Conservation (phyloP, 2,797 vertebrate species). For the Betta splendens region DNA sequence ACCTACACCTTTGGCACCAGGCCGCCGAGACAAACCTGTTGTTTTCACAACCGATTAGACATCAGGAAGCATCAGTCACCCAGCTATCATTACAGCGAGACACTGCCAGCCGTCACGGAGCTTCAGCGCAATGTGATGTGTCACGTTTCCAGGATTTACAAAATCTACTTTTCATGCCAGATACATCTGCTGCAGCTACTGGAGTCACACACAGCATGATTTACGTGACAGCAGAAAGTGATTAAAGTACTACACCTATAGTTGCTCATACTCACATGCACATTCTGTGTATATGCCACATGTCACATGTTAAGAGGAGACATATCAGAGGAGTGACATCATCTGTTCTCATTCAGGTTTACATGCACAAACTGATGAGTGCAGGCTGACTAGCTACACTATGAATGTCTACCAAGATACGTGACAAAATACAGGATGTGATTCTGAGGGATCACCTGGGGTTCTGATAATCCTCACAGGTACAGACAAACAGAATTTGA, state of each 20-base stretch:
- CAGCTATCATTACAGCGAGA: slow-evolving; percentile 39
- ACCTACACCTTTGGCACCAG: slow-evolving; percentile 38
- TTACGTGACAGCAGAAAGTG: neutral
- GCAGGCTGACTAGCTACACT: slow-evolving; percentile 1
- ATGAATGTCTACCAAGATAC: neutral
- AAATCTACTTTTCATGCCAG: neutral
- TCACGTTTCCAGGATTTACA: slow-evolving; percentile 8
- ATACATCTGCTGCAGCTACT: neutral
- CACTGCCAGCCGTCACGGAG: slow-evolving; percentile 29
- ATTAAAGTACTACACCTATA: neutral
- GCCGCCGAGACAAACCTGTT: slow-evolving; percentile 30
- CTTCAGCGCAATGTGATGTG: slow-evolving; percentile 10
- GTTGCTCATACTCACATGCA: neutral
- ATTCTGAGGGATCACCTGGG: too few relatives aligned
- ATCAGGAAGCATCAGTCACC: slow-evolving; percentile 54
- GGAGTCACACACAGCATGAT: neutral
- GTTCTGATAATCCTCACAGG: neutral
- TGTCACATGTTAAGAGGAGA: slow-evolving; percentile 11
- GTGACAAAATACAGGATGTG: too few relatives aligned
- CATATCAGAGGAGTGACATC: slow-evolving; percentile 31
- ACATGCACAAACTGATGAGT: slow-evolving; percentile 15
- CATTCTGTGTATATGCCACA: neutral
- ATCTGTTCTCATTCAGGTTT: slow-evolving; percentile 36
- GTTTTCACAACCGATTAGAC: slow-evolving; percentile 55
- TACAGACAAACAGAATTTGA: neutral